phyloP scores from a whole-genome alignment of 2,113 vertebrate genomes.

The Climacteris rufus region DNA sequence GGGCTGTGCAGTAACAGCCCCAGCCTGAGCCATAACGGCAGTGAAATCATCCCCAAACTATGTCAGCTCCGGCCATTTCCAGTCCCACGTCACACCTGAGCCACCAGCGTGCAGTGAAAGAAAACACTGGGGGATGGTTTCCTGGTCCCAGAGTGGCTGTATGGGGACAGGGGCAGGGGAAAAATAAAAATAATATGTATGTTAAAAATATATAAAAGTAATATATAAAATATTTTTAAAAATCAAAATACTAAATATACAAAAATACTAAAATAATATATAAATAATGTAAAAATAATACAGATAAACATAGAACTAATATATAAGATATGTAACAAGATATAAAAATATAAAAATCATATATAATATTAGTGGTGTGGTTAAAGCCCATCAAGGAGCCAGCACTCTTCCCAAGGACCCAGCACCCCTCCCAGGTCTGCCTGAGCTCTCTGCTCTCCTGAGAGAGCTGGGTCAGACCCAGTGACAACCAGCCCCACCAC shows the following conservation, averaged over 20 bases:
- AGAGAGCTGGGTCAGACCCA: accelerated
- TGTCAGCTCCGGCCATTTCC: constrained; percentile 42
- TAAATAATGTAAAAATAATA: neutral
- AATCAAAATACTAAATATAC: no score
- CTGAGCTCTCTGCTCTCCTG: neutral
- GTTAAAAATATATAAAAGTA: neutral
- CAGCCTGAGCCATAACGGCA: constrained; percentile 39
- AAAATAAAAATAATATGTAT: neutral
- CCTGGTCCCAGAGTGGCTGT: neutral
- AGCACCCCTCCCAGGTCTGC: neutral
- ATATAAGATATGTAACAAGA: neutral
- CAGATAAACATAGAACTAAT: neutral
- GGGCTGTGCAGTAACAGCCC: constrained; percentile 34
- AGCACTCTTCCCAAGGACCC: neutral
- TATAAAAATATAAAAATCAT: neutral
- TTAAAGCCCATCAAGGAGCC: neutral
- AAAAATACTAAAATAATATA: neutral
- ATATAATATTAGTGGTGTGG: neutral
- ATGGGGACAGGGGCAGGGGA: neutral
- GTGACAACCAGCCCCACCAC: neutral
- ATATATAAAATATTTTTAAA: neutral
- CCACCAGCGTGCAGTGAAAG: neutral
- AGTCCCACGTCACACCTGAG: constrained; percentile 55
- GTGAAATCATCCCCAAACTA: constrained; percentile 66
- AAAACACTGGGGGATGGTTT: constrained; percentile 7